Evolutionary conservation across 2,888 invertebrate species (phyloP).

Genomic region (Ellobium chinense): DNA sequence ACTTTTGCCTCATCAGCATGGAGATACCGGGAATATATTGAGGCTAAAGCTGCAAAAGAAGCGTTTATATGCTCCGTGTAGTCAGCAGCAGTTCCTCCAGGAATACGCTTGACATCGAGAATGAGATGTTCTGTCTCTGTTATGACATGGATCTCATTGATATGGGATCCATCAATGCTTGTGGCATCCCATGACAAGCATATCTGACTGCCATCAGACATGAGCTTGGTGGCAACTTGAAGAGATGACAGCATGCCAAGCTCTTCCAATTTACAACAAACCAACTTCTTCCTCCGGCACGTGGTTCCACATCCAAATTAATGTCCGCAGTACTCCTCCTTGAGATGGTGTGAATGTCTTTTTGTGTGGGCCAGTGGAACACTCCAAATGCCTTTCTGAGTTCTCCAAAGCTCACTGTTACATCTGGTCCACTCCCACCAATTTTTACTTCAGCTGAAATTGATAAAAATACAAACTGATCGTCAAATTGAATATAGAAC

Average conservation of each 20-base stretch:
- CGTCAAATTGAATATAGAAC: too few species aligned
- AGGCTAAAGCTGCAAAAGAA: not conserved
- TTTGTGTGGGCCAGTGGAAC: not conserved
- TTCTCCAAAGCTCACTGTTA: not conserved
- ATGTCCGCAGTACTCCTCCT: too few species aligned
- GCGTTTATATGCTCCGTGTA: not conserved
- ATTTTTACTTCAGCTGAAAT: not conserved
- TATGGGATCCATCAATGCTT: not conserved
- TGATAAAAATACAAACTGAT: too few species aligned
- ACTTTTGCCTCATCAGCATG: not conserved
- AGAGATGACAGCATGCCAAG: too few species aligned
- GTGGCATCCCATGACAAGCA: slow-evolving; percentile 7
- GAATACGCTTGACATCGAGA: not conserved
- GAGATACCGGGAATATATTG: not conserved
- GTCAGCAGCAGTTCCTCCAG: not conserved
- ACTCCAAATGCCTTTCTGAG: not conserved
- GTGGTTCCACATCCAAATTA: too few species aligned
- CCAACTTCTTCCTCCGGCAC: too few species aligned
- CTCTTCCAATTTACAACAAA: too few species aligned
- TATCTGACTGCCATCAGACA: too few species aligned
- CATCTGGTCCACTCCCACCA: not conserved
- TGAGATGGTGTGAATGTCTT: not conserved
- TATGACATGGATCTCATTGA: not conserved
- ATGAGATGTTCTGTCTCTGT: not conserved
- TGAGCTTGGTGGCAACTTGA: too few species aligned